Evolutionary conservation across 2,113 vertebrate species (phyloP).

Genomic region (Tetrax tetrax): DNA sequence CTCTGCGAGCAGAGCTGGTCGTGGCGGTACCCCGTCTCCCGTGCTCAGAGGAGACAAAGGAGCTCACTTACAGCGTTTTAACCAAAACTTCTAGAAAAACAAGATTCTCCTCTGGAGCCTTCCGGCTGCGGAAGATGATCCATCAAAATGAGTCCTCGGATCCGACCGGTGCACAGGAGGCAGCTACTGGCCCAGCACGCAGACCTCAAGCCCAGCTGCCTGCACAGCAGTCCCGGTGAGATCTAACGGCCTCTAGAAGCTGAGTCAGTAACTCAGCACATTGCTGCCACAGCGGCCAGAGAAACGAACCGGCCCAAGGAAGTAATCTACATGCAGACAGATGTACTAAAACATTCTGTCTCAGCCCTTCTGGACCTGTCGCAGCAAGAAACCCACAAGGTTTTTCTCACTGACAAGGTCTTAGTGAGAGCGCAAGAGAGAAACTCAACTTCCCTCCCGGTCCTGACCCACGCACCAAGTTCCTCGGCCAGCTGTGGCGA

Average conservation of each 20-base stretch:
- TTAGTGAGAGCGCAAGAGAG: too few species aligned
- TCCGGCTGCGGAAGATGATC: neutral
- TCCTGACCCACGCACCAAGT: too few species aligned
- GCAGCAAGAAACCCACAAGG: neutral
- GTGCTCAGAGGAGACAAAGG: neutral
- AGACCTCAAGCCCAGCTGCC: neutral
- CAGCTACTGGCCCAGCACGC: neutral
- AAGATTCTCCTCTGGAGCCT: neutral
- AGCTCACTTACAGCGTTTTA: neutral
- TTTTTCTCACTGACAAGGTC: neutral
- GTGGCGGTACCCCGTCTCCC: fast-evolving
- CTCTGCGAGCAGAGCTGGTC: neutral
- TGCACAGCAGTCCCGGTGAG: neutral
- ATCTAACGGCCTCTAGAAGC: neutral
- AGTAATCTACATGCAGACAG: neutral
- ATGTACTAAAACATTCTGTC: neutral
- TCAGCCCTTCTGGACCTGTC: neutral
- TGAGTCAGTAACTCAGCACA: neutral
- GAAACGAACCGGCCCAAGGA: neutral
- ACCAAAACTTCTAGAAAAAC: neutral
- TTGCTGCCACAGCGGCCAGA: neutral
- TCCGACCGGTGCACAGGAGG: neutral
- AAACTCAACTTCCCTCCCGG: neutral
- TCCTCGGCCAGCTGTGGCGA: too few species aligned
- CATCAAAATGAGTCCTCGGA: neutral